A percentile compares a stretch with the other conserved stretches of the same genome.
Conservation (phyloP, 2,797 vertebrate species). For the Phrynocephalus guinanensis region DNA sequence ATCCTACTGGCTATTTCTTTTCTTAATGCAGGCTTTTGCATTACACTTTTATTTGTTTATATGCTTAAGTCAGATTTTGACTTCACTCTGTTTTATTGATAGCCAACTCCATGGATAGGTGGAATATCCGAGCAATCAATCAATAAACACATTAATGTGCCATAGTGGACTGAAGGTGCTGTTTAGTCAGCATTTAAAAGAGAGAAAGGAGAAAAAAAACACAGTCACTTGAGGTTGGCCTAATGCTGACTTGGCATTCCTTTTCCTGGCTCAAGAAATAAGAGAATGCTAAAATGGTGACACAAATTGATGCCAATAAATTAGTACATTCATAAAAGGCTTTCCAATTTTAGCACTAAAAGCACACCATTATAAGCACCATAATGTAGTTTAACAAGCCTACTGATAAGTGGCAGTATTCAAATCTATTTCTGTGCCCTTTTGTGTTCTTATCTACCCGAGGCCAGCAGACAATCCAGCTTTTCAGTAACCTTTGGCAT, state of each 20-base stretch:
- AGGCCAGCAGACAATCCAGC: slow-evolving; percentile 77
- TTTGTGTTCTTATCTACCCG: slow-evolving; percentile 82
- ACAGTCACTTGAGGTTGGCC: slow-evolving; percentile 53
- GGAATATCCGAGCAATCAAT: background rate
- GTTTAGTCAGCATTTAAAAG: slow-evolving; percentile 46
- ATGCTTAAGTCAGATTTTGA: background rate
- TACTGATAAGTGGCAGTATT: slow-evolving; percentile 77
- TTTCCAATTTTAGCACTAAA: slow-evolving; percentile 74
- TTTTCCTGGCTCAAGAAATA: slow-evolving; percentile 61
- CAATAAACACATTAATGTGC: background rate
- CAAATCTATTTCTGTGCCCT: slow-evolving; percentile 76
- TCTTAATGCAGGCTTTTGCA: background rate
- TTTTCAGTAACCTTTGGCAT: slow-evolving; percentile 82
- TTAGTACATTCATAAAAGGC: slow-evolving; percentile 73
- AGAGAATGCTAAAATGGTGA: slow-evolving; percentile 69
- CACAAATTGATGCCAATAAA: slow-evolving; percentile 79
- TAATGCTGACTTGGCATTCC: slow-evolving; percentile 68
- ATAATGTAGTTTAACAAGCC: slow-evolving; percentile 78
- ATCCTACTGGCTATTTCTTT: background rate
- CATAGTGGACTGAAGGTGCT: slow-evolving; percentile 33
- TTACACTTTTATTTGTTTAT: background rate
- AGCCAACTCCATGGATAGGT: background rate
- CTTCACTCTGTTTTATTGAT: background rate
- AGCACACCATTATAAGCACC: slow-evolving; percentile 70
- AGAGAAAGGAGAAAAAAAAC: slow-evolving; percentile 11